Evolutionary conservation across 2,888 invertebrate genomes (phyloP), one percentile per base, ranked within the genome.

Genomic region (Schizaphis graminum): DNA sequence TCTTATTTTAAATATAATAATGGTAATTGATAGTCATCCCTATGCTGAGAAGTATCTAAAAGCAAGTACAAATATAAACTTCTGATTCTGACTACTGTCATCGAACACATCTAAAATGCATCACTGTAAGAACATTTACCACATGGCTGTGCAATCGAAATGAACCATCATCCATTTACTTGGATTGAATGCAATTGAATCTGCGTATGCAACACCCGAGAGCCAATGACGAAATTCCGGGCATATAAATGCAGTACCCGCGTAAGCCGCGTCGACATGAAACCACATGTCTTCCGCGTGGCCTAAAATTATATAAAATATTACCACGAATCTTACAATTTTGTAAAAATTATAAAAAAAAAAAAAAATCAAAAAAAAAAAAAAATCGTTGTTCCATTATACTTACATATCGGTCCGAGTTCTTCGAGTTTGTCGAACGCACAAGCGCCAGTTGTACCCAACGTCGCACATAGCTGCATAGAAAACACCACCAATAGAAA

Each of bases 101-200:
- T 57, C 8, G 8, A 11, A 56, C 1, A 26, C 57, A 26, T 57
- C 10, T 26, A 57, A 26, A 26, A 26, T 26, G 26, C 26, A 26
- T 7, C 77, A 77, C 21, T 41, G 21, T 77, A 77, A 35, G 7
- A 35, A 21, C 35, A 77, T 77, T 96, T 96, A 99, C 99, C 99
- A 99, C 98, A 99, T 98, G 2, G 99, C 99, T 0, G 99, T 99
- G 96, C 99, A 99, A 96, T 99, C 99, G 95, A 99, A 99, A 96
- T 99, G 99, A 21, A 99, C 98, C 99, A 99, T 98, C 96, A 99
- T 96, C 99, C 99, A 99, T 96, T 99, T 99, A 94, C 99, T 99
- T 0, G 99, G 99, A 96, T 99, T 99, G 96, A 99, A 99, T 5
- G 99, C 99, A 95, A 99, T 98, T 0, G 99, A 99, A 95, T 99